A percentile compares a stretch with the other conserved stretches of the same genome.
Evolutionary conservation across 2,888 invertebrate species (phyloP).

Genomic region (Drosophila affinis): DNA sequence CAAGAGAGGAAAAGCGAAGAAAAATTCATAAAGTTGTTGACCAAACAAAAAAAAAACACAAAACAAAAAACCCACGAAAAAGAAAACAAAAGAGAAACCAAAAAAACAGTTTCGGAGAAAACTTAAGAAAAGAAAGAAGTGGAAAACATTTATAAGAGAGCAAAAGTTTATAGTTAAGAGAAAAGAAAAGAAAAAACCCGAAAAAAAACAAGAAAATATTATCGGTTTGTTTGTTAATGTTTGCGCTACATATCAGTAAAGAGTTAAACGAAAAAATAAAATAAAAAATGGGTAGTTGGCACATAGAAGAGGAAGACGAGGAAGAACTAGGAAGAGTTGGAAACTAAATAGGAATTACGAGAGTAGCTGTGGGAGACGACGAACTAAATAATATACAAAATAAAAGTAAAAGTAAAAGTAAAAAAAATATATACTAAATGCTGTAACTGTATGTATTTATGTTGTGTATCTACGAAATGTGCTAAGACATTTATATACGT

Average conservation of each 20-base stretch:
- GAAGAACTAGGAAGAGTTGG: constrained; percentile 57
- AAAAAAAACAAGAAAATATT: constrained; percentile 60
- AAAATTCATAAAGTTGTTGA: constrained; percentile 73
- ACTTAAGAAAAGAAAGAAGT: constrained; percentile 43
- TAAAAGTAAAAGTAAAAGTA: constrained; percentile 3
- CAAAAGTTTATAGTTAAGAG: constrained; percentile 61
- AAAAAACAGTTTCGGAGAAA: constrained; percentile 26
- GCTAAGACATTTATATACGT: constrained; percentile 78
- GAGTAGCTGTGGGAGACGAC: constrained; percentile 37
- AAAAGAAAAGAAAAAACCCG: constrained; percentile 25
- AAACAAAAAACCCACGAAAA: constrained; percentile 17
- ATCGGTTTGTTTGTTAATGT: constrained; percentile 84
- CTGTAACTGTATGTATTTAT: constrained; percentile 68
- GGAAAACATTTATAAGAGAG: constrained; percentile 58
- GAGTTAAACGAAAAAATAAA: constrained; percentile 59
- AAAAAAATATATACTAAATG: constrained; percentile 26
- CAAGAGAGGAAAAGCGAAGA: constrained; percentile 25
- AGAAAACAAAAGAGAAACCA: constrained; percentile 29
- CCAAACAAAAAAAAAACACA: constrained; percentile 55
- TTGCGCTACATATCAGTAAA: constrained; percentile 84
- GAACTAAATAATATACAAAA: constrained; percentile 44
- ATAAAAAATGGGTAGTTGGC: constrained; percentile 65
- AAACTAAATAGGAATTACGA: constrained; percentile 52
- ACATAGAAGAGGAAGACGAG: constrained; percentile 49
- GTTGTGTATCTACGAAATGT: constrained; percentile 79